Evolutionary conservation across 2,888 invertebrate species (phyloP).

Genomic region (Mantis religiosa): DNA sequence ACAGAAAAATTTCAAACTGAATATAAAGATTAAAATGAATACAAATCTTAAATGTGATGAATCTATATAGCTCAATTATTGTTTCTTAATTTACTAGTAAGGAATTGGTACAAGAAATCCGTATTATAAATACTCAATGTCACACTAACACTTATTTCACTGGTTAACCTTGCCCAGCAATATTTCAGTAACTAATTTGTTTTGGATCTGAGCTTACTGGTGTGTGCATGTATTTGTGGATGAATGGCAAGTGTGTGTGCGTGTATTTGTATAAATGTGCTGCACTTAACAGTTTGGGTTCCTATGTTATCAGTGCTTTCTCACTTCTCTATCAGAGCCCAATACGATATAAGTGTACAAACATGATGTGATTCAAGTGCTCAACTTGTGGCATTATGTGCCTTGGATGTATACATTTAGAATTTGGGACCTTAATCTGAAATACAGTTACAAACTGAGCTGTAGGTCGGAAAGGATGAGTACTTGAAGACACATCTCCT

Average conservation of each 20-base stretch:
- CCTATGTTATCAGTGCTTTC: neutral
- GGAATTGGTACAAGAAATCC: neutral
- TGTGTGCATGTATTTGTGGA: neutral
- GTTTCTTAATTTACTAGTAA: neutral
- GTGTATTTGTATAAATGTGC: neutral
- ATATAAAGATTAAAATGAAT: neutral
- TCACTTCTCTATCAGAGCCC: constrained; percentile 35
- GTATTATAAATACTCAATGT: neutral
- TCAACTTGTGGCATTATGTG: constrained; percentile 13
- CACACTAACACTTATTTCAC: neutral
- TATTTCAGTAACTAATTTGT: neutral
- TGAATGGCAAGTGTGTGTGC: neutral
- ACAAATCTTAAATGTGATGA: neutral
- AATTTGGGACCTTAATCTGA: neutral
- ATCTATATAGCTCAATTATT: neutral
- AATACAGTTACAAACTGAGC: constrained; percentile 13
- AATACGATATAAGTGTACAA: constrained; percentile 38
- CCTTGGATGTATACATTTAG: constrained; percentile 12
- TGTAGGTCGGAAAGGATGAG: constrained; percentile 21
- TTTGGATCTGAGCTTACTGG: neutral
- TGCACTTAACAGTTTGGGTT: neutral
- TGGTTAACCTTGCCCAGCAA: neutral
- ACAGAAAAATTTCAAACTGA: neutral
- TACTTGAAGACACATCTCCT: constrained; percentile 14
- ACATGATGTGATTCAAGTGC: constrained; percentile 36